Conservation (phyloP, 2,113 vertebrate genomes). For the Vimba vimba region DNA sequence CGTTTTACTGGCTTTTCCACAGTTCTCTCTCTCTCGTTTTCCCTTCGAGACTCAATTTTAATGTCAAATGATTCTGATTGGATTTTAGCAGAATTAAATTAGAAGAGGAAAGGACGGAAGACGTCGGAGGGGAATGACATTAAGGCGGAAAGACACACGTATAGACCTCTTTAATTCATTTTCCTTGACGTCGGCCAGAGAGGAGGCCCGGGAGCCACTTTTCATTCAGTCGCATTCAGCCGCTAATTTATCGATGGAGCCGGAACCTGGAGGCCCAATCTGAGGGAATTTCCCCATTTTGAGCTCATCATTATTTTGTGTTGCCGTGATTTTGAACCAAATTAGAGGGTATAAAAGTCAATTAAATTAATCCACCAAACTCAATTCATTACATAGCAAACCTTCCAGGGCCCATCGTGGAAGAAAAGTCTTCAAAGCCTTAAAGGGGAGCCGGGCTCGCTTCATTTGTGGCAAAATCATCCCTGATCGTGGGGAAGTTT, state of each 20-base stretch:
- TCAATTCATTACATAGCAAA: constrained; percentile 31
- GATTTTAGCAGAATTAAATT: constrained; percentile 65
- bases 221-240: constrained; percentile 10
- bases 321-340: neutral
- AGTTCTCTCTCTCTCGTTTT: constrained; percentile 40
- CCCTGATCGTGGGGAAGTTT: neutral
- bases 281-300: constrained; percentile 20
- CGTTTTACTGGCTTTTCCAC: constrained; percentile 23
- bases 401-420: neutral
- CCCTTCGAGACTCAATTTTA: constrained; percentile 68
- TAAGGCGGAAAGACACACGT: constrained; percentile 33
- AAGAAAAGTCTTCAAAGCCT: neutral
- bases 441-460: neutral
- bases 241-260: constrained; percentile 15
- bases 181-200: constrained; percentile 34
- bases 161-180: constrained; percentile 42
- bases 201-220: constrained; percentile 3
- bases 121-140: constrained; percentile 9
- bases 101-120: constrained; percentile 38
- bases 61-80: constrained; percentile 74
- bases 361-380: constrained; percentile 3
- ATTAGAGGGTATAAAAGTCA: constrained; percentile 23
- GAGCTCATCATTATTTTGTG: constrained; percentile 21
- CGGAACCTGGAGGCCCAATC: neutral
- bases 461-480: neutral